Evolutionary conservation across 1,140 invertebrate genomes (phyloP).

Genomic region (Drosophila lowei): DNA sequence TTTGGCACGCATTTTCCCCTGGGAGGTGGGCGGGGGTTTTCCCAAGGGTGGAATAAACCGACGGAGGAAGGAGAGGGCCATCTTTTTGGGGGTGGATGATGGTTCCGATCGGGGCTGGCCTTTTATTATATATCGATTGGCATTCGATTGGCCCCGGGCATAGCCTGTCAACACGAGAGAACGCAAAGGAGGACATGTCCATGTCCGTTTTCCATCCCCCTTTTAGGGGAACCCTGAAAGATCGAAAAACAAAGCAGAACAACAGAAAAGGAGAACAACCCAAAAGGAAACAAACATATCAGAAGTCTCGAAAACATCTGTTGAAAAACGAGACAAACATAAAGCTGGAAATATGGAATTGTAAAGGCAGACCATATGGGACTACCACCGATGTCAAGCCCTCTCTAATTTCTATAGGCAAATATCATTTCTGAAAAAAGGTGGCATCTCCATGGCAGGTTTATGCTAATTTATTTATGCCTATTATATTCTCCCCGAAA

Average conservation of each 20-base stretch:
- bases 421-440: slow-evolving; percentile 33
- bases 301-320: slow-evolving; percentile 47
- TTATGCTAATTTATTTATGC: slow-evolving; percentile 45
- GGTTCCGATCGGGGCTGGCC: slow-evolving; percentile 14
- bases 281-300: slow-evolving; percentile 33
- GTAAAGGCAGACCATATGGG: slow-evolving; percentile 55
- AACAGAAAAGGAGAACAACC: not conserved
- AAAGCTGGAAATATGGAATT: slow-evolving; percentile 16
- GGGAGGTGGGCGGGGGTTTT: slow-evolving; percentile 14
- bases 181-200: too few species aligned
- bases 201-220: not conserved
- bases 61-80: not conserved
- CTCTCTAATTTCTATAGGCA: slow-evolving; percentile 1
- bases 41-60: slow-evolving; percentile 44
- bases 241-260: not conserved
- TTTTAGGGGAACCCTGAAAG: not conserved
- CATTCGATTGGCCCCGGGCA: slow-evolving; percentile 69
- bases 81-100: not conserved
- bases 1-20: slow-evolving; percentile 34
- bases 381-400: slow-evolving; percentile 1
- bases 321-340: slow-evolving; percentile 28
- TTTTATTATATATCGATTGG: slow-evolving; percentile 77
- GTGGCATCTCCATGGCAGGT: slow-evolving; percentile 31
- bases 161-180: slow-evolving; percentile 53
- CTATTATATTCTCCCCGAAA: not conserved